Conservation (phyloP, 1,140 invertebrate genomes). For the Cardiocondyla obscurior region DNA sequence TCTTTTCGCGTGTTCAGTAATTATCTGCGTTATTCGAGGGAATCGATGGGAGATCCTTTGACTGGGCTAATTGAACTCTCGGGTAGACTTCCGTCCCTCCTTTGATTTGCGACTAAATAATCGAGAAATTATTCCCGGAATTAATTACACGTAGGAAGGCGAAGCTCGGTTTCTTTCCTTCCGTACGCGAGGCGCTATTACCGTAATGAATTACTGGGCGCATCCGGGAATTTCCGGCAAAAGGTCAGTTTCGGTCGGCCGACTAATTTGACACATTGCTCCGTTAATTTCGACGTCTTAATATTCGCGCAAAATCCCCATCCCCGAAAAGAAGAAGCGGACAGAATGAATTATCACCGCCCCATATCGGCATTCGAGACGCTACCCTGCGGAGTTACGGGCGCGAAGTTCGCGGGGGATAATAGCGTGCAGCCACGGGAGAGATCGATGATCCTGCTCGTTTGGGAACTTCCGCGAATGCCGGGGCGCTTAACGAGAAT, state of each 20-base stretch:
- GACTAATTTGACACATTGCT: conserved; percentile 30
- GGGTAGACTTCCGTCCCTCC: background rate
- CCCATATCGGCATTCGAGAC: conserved; percentile 29
- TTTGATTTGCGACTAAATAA: background rate
- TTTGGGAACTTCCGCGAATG: conserved; percentile 56
- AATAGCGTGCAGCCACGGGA: conserved; percentile 8
- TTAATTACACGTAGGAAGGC: background rate
- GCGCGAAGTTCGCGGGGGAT: conserved; percentile 53
- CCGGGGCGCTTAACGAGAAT: conserved; percentile 49
- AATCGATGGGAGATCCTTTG: no score
- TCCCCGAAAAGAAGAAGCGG: conserved; percentile 41
- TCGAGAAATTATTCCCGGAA: background rate
- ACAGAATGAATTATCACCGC: conserved; percentile 58
- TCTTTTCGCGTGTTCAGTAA: no score
- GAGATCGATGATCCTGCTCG: conserved; percentile 62
- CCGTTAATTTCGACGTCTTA: conserved; percentile 46
- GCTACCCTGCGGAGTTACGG: conserved; percentile 50
- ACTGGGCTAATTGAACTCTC: background rate
- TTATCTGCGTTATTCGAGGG: no score
- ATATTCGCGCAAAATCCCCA: background rate
- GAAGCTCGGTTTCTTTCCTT: background rate
- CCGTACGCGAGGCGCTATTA: background rate
- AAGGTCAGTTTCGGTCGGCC: background rate
- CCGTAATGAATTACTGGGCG: background rate
- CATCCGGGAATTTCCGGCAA: background rate